These are phyloP conservation scores for Cyanoramphus novaezelandiae DNA, from an alignment of 2,113 vertebrate genomes.

Conservation along the genomic window DNA sequence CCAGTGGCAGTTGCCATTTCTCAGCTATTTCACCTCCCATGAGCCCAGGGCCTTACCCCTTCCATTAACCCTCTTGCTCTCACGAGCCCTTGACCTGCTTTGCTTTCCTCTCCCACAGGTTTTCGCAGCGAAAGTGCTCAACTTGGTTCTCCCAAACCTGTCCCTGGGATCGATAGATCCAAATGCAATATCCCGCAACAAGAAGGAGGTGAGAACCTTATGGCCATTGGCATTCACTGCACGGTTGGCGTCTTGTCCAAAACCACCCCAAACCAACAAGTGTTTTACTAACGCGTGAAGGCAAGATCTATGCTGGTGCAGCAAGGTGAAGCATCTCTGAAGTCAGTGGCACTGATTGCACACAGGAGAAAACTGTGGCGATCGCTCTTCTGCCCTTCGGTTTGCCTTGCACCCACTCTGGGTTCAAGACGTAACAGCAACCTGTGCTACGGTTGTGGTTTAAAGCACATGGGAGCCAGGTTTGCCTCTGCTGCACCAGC, in stretches of 20 bases:
- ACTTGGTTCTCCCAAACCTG: conserved; percentile 87
- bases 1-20: not conserved
- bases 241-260: not conserved
- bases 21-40: not conserved
- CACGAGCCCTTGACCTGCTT: not conserved
- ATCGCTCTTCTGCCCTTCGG: too few relatives aligned
- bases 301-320: not conserved
- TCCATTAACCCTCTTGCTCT: not conserved
- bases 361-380: not conserved
- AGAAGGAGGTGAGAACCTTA: conserved; percentile 83
- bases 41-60: not conserved
- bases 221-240: not conserved
- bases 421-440: not conserved
- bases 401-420: not conserved
- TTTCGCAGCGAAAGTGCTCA: conserved; percentile 88
- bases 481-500: not conserved
- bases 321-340: not conserved
- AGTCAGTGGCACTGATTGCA: not conserved
- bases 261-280: not conserved
- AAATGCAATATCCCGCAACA: conserved; percentile 85
- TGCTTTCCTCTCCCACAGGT: conserved; percentile 76
- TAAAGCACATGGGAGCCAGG: not conserved
- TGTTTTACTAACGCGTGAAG: not conserved
- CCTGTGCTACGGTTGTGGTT: rapidly evolving
- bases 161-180: conserved; percentile 87